Evolutionary conservation across 2,797 vertebrate genomes (phyloP).

Genomic region (Coccyzus lansbergi): DNA sequence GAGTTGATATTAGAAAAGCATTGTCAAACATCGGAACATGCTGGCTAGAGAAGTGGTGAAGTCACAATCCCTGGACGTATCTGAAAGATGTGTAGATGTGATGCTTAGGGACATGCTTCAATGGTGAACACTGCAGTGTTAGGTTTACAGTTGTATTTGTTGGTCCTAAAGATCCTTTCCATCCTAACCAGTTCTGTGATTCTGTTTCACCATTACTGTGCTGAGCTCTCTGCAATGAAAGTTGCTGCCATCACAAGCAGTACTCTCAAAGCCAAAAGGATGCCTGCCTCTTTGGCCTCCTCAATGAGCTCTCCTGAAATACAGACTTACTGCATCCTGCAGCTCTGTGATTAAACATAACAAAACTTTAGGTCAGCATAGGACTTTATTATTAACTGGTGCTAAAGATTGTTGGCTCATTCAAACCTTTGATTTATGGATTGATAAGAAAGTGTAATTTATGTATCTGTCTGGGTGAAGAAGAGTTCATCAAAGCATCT

Average conservation of each 20-base stretch:
- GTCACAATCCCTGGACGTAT: no score
- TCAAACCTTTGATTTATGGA: neutral
- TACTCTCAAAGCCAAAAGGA: neutral
- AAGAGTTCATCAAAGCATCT: neutral
- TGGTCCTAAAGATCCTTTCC: no score
- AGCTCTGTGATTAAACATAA: neutral
- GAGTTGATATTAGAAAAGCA: no score
- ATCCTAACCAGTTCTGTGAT: no score
- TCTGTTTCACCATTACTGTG: neutral
- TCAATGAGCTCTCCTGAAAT: neutral
- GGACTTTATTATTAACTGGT: neutral
- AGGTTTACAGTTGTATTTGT: no score
- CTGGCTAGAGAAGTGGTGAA: no score
- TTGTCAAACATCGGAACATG: no score
- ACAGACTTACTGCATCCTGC: neutral
- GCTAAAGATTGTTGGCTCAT: neutral
- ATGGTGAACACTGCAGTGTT: no score
- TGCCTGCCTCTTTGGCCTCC: neutral
- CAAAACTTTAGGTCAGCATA: neutral
- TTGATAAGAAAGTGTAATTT: neutral
- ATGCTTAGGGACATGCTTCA: no score
- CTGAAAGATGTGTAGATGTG: no score
- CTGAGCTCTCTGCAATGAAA: neutral
- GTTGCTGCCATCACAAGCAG: neutral
- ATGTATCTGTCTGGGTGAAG: neutral